A percentile compares a stretch with the other conserved stretches of the same genome.
These are phyloP conservation scores for Antechinus flavipes DNA, from an alignment of 2,113 vertebrate species.

Conservation along the genomic window DNA sequence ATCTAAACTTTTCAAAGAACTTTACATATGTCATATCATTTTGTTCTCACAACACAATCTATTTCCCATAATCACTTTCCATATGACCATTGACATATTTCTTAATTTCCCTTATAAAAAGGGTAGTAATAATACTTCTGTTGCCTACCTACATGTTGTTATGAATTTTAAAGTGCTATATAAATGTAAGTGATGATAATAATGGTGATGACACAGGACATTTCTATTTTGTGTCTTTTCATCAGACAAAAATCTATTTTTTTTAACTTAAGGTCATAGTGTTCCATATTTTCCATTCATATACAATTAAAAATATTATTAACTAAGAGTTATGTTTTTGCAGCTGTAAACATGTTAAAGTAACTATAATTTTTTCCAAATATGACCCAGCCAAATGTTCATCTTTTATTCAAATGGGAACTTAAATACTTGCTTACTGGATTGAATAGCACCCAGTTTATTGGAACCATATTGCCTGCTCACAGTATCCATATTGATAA, in stretches of 20 bases:
- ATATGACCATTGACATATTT: neutral
- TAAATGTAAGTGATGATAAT: neutral
- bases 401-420: neutral
- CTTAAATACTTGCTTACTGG: neutral
- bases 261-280: no score
- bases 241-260: neutral
- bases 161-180: neutral
- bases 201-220: neutral
- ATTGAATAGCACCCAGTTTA: neutral
- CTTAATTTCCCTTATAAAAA: neutral
- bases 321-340: neutral
- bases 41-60: neutral
- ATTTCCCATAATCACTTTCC: neutral
- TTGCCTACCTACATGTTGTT: neutral
- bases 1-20: neutral
- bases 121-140: neutral
- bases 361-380: neutral
- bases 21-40: neutral
- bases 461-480: neutral
- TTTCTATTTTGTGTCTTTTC: neutral
- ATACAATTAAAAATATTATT: no score
- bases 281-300: no score
- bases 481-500: neutral
- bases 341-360: neutral
- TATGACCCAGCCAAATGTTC: neutral